phyloP scores from a whole-genome alignment of 2,113 vertebrate species.

The Alaudala cheleensis region DNA sequence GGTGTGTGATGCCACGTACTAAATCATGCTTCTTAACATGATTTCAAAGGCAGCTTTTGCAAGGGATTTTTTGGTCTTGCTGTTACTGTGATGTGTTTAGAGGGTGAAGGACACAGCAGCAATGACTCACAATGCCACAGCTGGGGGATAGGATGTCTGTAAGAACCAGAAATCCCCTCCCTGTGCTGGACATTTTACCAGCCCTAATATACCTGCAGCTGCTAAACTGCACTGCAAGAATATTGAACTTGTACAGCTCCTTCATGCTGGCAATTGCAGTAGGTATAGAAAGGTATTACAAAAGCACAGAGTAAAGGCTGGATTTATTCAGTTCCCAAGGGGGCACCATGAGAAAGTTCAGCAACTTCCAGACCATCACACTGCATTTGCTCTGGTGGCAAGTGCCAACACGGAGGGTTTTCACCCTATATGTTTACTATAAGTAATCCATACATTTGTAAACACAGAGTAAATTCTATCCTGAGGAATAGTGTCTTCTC shows the following conservation, averaged over 20 bases:
- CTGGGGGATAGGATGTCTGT: not conserved
- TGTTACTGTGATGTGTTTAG: not conserved
- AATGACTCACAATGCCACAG: not conserved
- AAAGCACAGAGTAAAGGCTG: not conserved
- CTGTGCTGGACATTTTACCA: not conserved
- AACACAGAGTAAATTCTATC: not conserved
- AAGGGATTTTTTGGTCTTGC: not conserved
- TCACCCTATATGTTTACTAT: not conserved
- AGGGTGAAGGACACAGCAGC: not conserved
- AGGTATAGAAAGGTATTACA: not conserved
- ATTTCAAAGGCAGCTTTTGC: not conserved
- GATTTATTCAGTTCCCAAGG: not conserved
- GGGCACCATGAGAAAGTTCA: not conserved
- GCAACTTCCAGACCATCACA: not conserved
- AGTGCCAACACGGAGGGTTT: not conserved
- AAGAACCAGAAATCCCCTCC: not conserved
- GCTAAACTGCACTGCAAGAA: not conserved
- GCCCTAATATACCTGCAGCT: not conserved
- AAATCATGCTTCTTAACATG: not conserved
- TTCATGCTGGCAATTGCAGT: not conserved
- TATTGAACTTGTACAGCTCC: not conserved
- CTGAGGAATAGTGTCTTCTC: not conserved
- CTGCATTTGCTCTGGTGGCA: accelerated
- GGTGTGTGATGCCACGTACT: not conserved
- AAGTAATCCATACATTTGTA: not conserved